Evolutionary conservation across 2,797 vertebrate genomes (phyloP).

Genomic region (Sternotherus odoratus): DNA sequence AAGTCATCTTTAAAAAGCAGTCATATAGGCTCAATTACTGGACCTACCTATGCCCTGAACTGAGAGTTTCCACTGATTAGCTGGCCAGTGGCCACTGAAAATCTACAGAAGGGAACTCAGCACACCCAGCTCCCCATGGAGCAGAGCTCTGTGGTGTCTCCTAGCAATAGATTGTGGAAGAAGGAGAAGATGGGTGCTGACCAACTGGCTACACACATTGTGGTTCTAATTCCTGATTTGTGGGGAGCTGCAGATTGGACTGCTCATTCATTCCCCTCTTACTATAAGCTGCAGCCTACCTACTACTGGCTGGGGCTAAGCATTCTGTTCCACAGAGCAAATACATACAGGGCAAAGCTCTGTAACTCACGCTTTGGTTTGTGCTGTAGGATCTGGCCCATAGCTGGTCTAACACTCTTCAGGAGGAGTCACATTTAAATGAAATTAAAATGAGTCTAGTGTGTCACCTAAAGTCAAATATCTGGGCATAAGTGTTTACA

Average conservation of each 20-base stretch:
- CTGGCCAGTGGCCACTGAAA: neutral
- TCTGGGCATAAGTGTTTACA: slow-evolving; percentile 21
- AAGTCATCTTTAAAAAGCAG: neutral
- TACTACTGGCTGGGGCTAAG: neutral
- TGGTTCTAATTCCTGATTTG: neutral
- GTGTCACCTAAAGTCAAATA: slow-evolving; percentile 40
- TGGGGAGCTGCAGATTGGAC: neutral
- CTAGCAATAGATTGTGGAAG: neutral
- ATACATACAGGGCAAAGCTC: neutral
- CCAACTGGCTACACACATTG: neutral
- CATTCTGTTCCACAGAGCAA: neutral
- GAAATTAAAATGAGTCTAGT: slow-evolving; percentile 8
- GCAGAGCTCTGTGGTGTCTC: neutral
- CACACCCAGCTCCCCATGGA: neutral
- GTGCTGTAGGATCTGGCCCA: neutral
- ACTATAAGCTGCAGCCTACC: neutral
- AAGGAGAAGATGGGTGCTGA: neutral
- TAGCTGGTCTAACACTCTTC: neutral
- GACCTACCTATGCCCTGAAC: neutral
- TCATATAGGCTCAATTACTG: neutral
- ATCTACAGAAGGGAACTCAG: neutral
- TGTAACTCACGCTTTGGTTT: neutral
- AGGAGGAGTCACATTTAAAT: neutral
- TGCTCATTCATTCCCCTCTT: neutral
- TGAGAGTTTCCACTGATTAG: neutral